Base-by-base conservation (phyloP, 2,888 invertebrate species). In the Andrena bucephala region DNA sequence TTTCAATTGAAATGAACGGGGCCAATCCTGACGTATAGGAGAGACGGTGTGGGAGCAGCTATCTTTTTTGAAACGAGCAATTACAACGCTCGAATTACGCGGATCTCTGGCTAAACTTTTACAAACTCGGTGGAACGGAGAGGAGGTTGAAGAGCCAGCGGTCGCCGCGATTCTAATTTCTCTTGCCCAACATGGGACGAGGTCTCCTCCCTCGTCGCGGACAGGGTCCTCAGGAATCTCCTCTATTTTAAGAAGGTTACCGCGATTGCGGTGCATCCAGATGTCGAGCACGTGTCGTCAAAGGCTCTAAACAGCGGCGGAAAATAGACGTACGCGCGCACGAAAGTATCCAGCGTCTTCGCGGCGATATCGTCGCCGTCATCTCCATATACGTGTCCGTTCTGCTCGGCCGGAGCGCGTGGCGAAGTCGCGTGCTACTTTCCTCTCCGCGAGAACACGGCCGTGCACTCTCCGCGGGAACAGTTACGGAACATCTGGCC, bases 201-300 rank as follows among this genome's bases (percentile, higher is more conserved):
- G 5, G 29, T 7, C 36, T 36, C 10, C 7, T 29, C 10, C 10
- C 27, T 48, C 4, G 6, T 24, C 10, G n/a, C 13, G 2, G 16
- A 10, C 36, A 24, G 10, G 36, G 57, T 74, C 62, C 24, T 50
- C 27, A 33, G 59, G 57, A 62, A 77, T 78, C 68, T 71, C n/a
- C 68, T 81, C 86, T 89, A 89, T 89, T 89, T 89, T 81, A 79
- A 82, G 86, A 69, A 54, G 62, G 66, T 54, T 33, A 69, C 69
- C 70, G 57, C 65, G 75, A 83, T 83, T 84, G 79, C 77, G 78
- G 63, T 70, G 16, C 71, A 42, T 72, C 81, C 90, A 90, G 88
- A 89, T 90, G 90, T 83, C 77, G 85, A 85, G 85, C 90, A 90
- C 89, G 87, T 90, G 90, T 85, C 83, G 78, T 52, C 31, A 52